Evolutionary conservation across 1,140 invertebrate species (phyloP), one percentile per base, ranked within the genome.

Genomic region (Drosophila nigromelanica): DNA sequence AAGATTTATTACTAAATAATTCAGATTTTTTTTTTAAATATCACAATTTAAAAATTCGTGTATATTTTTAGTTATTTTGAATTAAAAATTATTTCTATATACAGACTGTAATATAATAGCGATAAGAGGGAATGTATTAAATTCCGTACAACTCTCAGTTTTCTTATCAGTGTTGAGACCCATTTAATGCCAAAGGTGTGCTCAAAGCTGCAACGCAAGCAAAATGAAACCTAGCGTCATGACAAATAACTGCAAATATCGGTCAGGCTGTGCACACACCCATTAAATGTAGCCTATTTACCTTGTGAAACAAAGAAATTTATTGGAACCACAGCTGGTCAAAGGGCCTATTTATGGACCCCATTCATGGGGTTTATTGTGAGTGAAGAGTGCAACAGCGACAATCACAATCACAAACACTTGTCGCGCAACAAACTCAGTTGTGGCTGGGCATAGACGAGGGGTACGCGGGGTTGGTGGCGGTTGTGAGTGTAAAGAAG

Each of bases 301-400:
- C 5, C 14, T 33, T 45, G 58, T 39, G n/a, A 47, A 52, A 72
- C 69, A 67, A 72, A 59, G 62, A 43, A 43, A 59, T 52, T 58
- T 54, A 72, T 72, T 67, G 39, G 33, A 11, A 33, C 62, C 45
- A 10, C 33, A 35, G 62, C 62, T 72, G 69, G 62, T 37, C 68
- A 43, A 30, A 18, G 27, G 1, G 11, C 24, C 35, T 70, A 55
- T 63, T 48, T 55, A 40, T 63, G 50, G 60, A 8, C 24, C n/a
- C 27, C n/a, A 14, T 24, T 51, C 10, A 33, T 14, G 27, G 48
- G 48, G 48, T 1, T 21, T 10, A 11, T 39, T 30, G 42, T 15
- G 40, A 45, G 42, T 12, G 40, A n/a, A 59, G 10, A 30, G 3
- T 5, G 12, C 47, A 50, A 18, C 47, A 48, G 21, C 45, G 6